These are phyloP conservation scores for Jacana jacana DNA, from an alignment of 2,113 vertebrate genomes.

Conservation along the genomic window DNA sequence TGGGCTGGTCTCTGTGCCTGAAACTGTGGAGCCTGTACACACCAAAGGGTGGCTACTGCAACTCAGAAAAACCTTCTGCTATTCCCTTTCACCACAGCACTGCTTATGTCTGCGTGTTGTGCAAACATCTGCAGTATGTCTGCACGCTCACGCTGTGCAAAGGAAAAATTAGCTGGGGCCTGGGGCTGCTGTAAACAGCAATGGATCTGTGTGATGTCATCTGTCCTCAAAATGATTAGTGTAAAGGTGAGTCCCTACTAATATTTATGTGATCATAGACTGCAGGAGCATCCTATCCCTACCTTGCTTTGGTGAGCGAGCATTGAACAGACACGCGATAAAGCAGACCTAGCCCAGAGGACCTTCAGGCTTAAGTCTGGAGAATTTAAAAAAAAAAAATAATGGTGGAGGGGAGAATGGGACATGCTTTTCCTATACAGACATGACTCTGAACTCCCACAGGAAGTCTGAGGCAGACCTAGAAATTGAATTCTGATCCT, in stretches of 20 bases:
- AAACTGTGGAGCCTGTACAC: neutral
- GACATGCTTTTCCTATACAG: neutral
- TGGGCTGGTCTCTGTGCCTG: neutral
- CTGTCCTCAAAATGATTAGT: neutral
- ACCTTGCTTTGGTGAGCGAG: neutral
- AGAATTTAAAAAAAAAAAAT: neutral
- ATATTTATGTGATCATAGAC: neutral
- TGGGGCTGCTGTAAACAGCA: neutral
- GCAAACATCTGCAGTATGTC: neutral
- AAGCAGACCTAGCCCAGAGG: neutral
- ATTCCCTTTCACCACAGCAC: neutral
- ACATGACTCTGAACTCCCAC: neutral
- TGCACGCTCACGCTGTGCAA: neutral
- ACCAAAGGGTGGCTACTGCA: neutral
- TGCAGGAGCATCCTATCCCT: neutral
- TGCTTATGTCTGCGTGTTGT: neutral
- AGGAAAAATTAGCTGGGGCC: neutral
- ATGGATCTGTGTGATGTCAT: neutral
- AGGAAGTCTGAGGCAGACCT: conserved; percentile 1
- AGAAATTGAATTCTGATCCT: neutral
- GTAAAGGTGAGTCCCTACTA: neutral
- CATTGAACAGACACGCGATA: neutral
- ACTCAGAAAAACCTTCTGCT: neutral
- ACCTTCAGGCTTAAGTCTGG: neutral
- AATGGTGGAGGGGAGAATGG: neutral